Evolutionary conservation across 2,113 vertebrate species (phyloP), one percentile per base, ranked within the genome.

Genomic region (Numida meleagris): DNA sequence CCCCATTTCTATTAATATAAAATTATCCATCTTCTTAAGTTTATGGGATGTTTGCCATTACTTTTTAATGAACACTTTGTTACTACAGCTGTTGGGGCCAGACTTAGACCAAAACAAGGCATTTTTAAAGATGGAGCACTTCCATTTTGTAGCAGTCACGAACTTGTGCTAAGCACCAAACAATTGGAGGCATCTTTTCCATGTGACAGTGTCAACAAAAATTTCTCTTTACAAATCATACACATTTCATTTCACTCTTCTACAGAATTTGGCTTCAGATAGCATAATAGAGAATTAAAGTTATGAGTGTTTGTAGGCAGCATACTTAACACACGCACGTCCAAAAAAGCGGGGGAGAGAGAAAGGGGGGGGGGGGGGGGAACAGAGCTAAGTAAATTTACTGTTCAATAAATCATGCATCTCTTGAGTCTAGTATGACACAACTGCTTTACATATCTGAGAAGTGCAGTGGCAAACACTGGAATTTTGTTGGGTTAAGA

Each of bases 321-420:
- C 48, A 13, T 17, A 57, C 68, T 57, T 61, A 70, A 74, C 58
- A 61, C 58, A 59, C 58, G 10, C 29, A 15, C 51, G 29, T 1
- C 2, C 1, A 0, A 55, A 36, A 82, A 81, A 24, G 7, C 12
- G 33, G 18, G n/a, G 58, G 7, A 10, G 17, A 10, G 10, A n/a
- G n/a, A 36, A 82, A 80, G 12, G 18, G n/a, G 20, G 9, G 57
- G 33, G 4, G 13, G 12, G 21, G 21, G 20, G 58, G 21, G 6
- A 14, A 7, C 38, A 76, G 3, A 63, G 20, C 46, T 63, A 93
- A 73, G 43, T 24, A 73, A 59, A 83, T 31, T 51, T 73, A 45
- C 15, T 70, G 18, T 55, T 91, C 15, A 43, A 81, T 18, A 23
- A 55, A 4, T 13, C 61, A 13, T 24, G 10, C 15, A 46, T 68